Percentiles rank a stretch among this genome's conserved stretches.
Conservation (phyloP, 2,888 invertebrate genomes). For the Oegoconia quadripuncta region DNA sequence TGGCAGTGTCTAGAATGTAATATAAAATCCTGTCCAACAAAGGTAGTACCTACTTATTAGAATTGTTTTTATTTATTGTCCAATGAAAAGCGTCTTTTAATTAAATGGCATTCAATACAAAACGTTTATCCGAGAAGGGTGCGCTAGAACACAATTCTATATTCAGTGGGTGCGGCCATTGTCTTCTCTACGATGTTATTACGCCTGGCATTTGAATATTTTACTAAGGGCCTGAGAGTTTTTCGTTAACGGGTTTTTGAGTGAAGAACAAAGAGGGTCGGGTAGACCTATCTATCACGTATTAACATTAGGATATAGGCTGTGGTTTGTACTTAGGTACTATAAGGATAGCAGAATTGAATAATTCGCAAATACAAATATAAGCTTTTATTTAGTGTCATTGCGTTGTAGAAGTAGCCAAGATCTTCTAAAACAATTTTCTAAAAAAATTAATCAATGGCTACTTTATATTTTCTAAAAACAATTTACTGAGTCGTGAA, state of each 20-base stretch:
- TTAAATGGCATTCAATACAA: conserved; percentile 7
- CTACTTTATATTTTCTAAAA: too few species aligned
- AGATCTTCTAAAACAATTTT: too few species aligned
- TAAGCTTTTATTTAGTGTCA: too few species aligned
- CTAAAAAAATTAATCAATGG: too few species aligned
- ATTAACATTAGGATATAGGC: not conserved
- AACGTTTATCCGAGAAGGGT: not conserved
- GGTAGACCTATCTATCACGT: not conserved
- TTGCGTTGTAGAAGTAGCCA: too few species aligned
- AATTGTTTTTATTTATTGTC: not conserved
- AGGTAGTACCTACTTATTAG: too few species aligned
- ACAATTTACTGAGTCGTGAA: too few species aligned
- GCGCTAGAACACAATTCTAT: conserved; percentile 2
- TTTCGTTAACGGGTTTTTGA: conserved; percentile 39
- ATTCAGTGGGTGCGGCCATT: conserved; percentile 8
- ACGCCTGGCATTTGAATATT: conserved; percentile 53
- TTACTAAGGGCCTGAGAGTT: conserved; percentile 37
- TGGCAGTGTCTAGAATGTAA: too few species aligned
- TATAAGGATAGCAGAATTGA: too few species aligned
- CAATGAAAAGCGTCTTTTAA: not conserved
- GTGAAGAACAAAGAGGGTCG: too few species aligned
- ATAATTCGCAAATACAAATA: too few species aligned
- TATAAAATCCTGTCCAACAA: too few species aligned
- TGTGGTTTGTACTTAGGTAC: not conserved
- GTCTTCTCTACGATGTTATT: conserved; percentile 27